Evolutionary conservation across 1,140 invertebrate genomes (phyloP), one percentile per base, ranked within the genome.

Genomic region (Bombus difficillimus): DNA sequence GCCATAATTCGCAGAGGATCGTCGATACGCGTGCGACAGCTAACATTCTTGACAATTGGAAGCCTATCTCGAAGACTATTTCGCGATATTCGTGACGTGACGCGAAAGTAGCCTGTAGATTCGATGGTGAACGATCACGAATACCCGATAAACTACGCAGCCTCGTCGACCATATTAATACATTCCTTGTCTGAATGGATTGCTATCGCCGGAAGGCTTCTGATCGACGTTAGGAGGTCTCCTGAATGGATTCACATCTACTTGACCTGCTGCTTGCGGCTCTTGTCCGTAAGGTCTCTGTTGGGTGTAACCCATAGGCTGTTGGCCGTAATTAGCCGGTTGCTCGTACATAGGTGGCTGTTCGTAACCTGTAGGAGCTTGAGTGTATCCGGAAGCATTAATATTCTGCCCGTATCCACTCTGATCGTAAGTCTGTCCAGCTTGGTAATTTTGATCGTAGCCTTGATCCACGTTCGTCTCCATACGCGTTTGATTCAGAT

Each of bases 401-500:
- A 81, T 13, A 13, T 81, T 88, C 43, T 89, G 93, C 89, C 85
- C 96, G 74, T 95, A 95, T 80, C 94, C 94, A 22, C 78, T 34
- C 39, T 93, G 89, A 74, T 90, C 89, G 79, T 96, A 95, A 10
- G 87, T 81, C 69, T 89, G 90, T 39, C 81, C 85, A 22, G 86
- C 86, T 62, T 95, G 94, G 73, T 96, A 95, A 12, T 91, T 92
- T 47, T 93, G 90, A 37, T 95, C 93, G 81, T 87, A 57, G 72
- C 93, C 92, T 90, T 88, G 95, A 89, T 98, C 97, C 3, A 97
- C 94, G 87, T 96, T 97, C 0, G 97, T 97, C 93, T 98, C 97
- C 93, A 97, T 97, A 37, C 95, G 92, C 34, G 94, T 93, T 47
- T 96, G 93, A 8, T 92, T 94, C 71, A 98, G 93, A 90, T 98